Percentiles rank a stretch among this genome's conserved stretches.
These are phyloP conservation scores for Pyrgus malvae DNA, from an alignment of 2,888 invertebrate species.

Conservation along the genomic window DNA sequence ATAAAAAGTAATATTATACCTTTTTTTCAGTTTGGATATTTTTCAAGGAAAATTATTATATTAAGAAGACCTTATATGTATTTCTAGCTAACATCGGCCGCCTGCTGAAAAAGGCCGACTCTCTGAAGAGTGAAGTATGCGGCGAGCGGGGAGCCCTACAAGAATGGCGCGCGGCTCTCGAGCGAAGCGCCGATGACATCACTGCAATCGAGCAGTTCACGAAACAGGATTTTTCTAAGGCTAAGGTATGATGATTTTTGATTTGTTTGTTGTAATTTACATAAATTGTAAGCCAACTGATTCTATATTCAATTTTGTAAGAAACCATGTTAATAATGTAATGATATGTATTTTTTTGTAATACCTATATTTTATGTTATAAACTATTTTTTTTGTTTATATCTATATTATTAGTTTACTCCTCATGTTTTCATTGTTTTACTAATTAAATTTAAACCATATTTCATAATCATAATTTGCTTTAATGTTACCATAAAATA, in stretches of 20 bases:
- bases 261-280: too few relatives aligned
- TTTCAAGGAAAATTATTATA: not conserved
- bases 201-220: constrained; percentile 87
- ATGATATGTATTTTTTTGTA: too few relatives aligned
- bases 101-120: constrained; percentile 83
- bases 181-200: constrained; percentile 85
- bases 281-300: too few relatives aligned
- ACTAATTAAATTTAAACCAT: too few relatives aligned
- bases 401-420: too few relatives aligned
- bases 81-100: constrained; percentile 75
- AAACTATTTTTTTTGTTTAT: too few relatives aligned
- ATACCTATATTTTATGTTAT: too few relatives aligned
- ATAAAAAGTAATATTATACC: not conserved
- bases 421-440: too few relatives aligned
- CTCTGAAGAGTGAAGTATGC: constrained; percentile 84
- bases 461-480: too few relatives aligned
- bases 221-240: constrained; percentile 85
- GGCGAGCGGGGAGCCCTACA: constrained; percentile 85
- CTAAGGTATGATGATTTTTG: constrained; percentile 66
- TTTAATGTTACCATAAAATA: too few relatives aligned
- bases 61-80: not conserved
- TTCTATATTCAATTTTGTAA: too few relatives aligned
- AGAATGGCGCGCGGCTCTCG: constrained; percentile 87
- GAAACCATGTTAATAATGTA: too few relatives aligned
- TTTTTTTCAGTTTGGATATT: not conserved